Evolutionary conservation across 2,113 vertebrate genomes (phyloP), one percentile per base, ranked within the genome.

Genomic region (Aleadryas rufinucha): DNA sequence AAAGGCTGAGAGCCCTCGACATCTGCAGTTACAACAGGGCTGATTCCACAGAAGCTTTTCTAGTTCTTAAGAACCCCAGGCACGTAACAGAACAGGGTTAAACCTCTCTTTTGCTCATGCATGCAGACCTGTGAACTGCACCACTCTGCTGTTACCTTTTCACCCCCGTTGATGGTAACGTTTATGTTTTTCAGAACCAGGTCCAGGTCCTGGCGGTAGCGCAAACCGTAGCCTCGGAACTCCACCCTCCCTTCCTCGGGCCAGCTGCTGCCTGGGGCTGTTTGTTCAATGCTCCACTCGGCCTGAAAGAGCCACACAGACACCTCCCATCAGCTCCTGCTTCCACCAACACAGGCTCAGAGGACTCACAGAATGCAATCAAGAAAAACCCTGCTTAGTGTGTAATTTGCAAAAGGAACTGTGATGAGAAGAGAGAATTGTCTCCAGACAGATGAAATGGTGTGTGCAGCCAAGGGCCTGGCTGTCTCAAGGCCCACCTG

Each of bases 131-230:
- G 31, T 13, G 49, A 65, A 45, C 30, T 69, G 35, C 16, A 60
- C n/a, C 17, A 15, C 22, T 53, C 16, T 13, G 39, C 6, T 57
- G 69, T 35, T 71, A 99, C 99, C 98, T 99, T 99, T 70, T 99
- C 99, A 53, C 99, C 99, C 63, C 98, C 99, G 0, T 87, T 91
- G 20, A 99, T 98, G 60, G 96, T 98, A 74, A 99, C 80, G 16
- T 93, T 98, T 71, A 99, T 98, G 94, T 99, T 97, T 84, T 94
- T 98, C 77, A 99, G 98, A 47, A 99, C 99, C 78, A 99, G 94
- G 64, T 99, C 99, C 97, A 99, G 97, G 95, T 99, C 98, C 6
- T 98, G 95, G 10, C 99, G 97, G 96, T 99, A 99, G 30, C 99
- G 98, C 71, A 99, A 97, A 31, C 98, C 84, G 5, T 98, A 99